These are phyloP conservation scores for Standfussiana lucernea DNA, from an alignment of 2,888 invertebrate species.

Conservation along the genomic window DNA sequence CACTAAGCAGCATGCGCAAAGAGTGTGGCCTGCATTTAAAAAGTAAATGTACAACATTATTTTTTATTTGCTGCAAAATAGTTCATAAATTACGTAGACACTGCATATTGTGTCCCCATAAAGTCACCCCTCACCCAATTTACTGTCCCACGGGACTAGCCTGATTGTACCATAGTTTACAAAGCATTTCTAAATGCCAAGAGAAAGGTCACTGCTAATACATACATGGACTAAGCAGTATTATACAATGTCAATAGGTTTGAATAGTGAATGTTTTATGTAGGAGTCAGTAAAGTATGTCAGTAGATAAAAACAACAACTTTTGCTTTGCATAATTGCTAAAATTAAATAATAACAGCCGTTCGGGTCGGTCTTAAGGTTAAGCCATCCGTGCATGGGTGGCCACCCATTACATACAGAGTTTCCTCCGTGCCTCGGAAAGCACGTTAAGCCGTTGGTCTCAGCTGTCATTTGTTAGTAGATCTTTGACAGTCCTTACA, in stretches of 20 bases:
- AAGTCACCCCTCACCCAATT: slow-evolving; percentile 26
- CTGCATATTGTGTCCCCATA: slow-evolving; percentile 1
- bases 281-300: slow-evolving; percentile 21
- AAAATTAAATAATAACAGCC: not conserved
- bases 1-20: not conserved
- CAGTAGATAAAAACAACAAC: slow-evolving; percentile 5
- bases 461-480: too few relatives aligned
- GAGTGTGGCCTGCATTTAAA: not conserved
- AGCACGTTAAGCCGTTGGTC: not conserved
- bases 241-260: slow-evolving; percentile 20
- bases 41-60: not conserved
- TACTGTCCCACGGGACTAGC: slow-evolving; percentile 25
- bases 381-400: not conserved
- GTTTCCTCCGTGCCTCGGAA: not conserved
- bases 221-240: slow-evolving; percentile 22
- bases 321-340: not conserved
- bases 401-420: not conserved
- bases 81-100: not conserved
- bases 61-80: not conserved
- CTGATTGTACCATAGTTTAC: slow-evolving; percentile 36
- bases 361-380: not conserved
- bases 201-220: slow-evolving; percentile 43
- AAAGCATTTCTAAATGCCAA: slow-evolving; percentile 42
- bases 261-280: not conserved
- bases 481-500: not conserved